Base-by-base conservation (phyloP, 2,888 invertebrate genomes). In the Eupsilia transversa region DNA sequence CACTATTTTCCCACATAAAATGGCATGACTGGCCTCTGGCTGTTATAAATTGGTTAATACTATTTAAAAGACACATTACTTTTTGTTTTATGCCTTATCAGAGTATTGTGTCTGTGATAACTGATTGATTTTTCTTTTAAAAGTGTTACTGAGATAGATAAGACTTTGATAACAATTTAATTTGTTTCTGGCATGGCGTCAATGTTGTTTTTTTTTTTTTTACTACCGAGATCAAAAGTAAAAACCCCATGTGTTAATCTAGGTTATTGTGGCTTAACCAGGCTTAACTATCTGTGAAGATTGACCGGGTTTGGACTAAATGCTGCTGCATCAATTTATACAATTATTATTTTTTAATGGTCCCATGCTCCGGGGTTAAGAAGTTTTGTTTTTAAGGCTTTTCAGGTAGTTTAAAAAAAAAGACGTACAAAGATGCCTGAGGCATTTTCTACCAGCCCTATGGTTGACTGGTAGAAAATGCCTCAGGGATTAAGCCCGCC, bases 71-170 rank as follows among this genome's bases (percentile, higher is more conserved):
- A 52, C 7, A 38, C 27, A 65, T 57, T 59, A 60, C 20, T 49
- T 61, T 35, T 54, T 57, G 64, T 61, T 54, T 68, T 43, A 35
- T 12, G n/a, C 52, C 57, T 79, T 79, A 83, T 79, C 79, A 59
- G 27, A 33, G 52, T 43, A 64, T 38, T 66, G 49, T 41, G 52
- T 20, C 4, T 14, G 4, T 71, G 64, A 82, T 82, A 68, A 73
- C 52, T 63, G 64, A 46, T 60, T 61, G 56, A 46, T 65, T 65
- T 71, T 27, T 38, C 38, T 20, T 63, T 66, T 64, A 38, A 57
- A 71, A 60, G 12, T 23, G 49, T 77, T 66, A 59, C 35, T 63
- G 54, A 30, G 46, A 59, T 2, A 41, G 70, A 82, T 74, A 83
- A 83, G 56, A 43, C 10, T 30, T 46, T 35, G 38, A 61, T 66